Evolutionary conservation across 2,113 vertebrate genomes (phyloP).

Genomic region (Stegastes partitus): DNA sequence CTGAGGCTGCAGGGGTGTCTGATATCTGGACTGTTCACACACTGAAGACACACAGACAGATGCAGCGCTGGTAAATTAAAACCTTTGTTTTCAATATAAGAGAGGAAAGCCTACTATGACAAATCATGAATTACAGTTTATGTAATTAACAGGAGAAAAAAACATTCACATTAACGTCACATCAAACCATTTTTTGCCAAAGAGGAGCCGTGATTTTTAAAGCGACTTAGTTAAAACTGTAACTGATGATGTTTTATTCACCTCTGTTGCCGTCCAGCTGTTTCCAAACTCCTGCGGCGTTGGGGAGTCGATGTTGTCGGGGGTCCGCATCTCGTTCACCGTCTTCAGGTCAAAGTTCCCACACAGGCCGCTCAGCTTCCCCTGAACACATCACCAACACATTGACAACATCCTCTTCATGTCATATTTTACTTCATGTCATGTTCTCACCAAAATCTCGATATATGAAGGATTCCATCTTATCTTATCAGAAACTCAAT

Average conservation of each 20-base stretch:
- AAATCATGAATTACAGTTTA: no score
- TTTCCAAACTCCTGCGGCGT: constrained; percentile 96
- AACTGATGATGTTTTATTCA: constrained; percentile 26
- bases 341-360: constrained; percentile 98
- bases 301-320: constrained; percentile 92
- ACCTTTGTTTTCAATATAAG: no score
- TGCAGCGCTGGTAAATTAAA: background rate
- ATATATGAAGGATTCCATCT: no score
- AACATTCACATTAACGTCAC: no score
- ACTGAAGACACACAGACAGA: constrained; percentile 82
- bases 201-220: no score
- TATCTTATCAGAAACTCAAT: no score
- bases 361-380: constrained; percentile 90
- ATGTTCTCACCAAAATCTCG: background rate
- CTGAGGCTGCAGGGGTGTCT: constrained; percentile 92
- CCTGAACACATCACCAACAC: constrained; percentile 78
- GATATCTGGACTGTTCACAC: constrained; percentile 92
- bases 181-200: no score
- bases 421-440: background rate
- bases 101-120: no score
- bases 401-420: background rate
- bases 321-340: constrained; percentile 94
- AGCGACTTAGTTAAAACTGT: no score
- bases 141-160: no score
- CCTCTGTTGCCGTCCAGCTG: constrained; percentile 93